Conservation (phyloP, 2,888 invertebrate genomes). For the Rugalucina vietnamica region DNA sequence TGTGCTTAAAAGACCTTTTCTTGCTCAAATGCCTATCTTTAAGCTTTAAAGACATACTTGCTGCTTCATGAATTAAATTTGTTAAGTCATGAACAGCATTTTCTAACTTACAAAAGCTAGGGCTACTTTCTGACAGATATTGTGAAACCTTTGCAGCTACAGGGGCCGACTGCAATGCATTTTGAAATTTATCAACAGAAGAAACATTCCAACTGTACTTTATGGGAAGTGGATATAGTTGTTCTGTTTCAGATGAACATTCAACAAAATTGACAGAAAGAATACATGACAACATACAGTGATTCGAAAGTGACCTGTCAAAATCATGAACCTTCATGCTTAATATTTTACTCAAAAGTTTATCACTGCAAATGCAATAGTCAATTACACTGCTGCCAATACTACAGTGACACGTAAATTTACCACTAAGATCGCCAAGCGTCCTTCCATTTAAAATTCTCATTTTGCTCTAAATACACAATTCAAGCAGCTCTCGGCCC, state of each 20-base stretch:
- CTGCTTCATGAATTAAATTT: neutral
- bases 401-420: neutral
- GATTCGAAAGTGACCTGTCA: neutral
- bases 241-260: neutral
- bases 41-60: neutral
- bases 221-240: neutral
- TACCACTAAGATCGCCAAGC: neutral
- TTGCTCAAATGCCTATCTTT: neutral
- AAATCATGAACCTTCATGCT: neutral
- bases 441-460: neutral
- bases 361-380: neutral
- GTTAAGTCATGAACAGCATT: neutral
- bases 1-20: neutral
- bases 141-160: no score
- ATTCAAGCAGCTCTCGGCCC: neutral
- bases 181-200: neutral
- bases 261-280: neutral
- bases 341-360: neutral
- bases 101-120: neutral
- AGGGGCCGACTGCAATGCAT: neutral
- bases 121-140: neutral
- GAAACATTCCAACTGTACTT: neutral
- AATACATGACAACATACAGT: neutral
- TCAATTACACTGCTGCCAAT: neutral
- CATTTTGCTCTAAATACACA: neutral